Evolutionary conservation across 2,797 vertebrate genomes (phyloP).

Genomic region (Gorsachius magnificus): DNA sequence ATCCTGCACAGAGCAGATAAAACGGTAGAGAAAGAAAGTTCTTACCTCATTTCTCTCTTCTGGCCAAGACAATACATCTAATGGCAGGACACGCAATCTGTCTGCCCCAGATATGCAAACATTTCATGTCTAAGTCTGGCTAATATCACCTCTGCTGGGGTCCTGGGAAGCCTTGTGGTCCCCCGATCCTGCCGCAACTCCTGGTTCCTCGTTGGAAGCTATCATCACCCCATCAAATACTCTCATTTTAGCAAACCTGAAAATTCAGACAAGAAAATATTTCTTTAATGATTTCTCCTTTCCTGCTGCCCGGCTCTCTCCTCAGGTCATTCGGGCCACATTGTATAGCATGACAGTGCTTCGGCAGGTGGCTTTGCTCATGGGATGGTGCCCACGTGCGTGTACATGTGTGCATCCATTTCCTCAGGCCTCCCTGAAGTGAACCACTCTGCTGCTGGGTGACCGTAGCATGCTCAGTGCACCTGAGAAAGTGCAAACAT

Average conservation of each 20-base stretch:
- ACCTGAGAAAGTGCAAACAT: neutral
- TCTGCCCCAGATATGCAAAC: neutral
- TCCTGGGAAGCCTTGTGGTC: neutral
- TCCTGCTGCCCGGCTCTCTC: neutral
- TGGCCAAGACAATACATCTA: neutral
- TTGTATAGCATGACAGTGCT: too few relatives aligned
- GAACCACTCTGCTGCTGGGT: neutral
- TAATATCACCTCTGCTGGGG: neutral
- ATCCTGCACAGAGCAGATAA: neutral
- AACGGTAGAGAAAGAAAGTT: neutral
- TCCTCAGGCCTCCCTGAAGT: neutral
- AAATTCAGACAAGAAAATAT: neutral
- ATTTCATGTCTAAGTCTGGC: neutral
- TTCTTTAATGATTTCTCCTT: neutral
- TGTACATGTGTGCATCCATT: rapidly evolving
- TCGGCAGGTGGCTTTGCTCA: rapidly evolving
- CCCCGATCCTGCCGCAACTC: neutral
- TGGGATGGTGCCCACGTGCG: neutral
- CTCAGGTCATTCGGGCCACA: neutral
- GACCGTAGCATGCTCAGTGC: rapidly evolving
- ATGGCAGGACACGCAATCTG: neutral
- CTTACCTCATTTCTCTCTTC: neutral
- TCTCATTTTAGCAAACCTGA: neutral
- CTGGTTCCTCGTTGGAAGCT: neutral
- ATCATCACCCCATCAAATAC: rapidly evolving